phyloP scores from a whole-genome alignment of 2,113 vertebrate genomes.

The Ursus arctos region DNA sequence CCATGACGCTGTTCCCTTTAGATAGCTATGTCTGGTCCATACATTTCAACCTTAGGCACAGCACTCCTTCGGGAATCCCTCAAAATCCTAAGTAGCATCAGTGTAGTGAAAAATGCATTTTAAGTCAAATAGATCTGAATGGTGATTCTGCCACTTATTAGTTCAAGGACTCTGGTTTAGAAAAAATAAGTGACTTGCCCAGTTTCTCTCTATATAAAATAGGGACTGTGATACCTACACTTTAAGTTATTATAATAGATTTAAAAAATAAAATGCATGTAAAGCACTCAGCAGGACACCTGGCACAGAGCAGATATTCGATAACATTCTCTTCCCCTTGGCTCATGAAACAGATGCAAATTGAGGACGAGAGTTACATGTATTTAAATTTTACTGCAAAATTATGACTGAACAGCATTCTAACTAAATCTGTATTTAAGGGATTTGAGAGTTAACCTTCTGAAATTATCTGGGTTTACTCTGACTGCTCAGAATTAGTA shows the following conservation, averaged over 20 bases:
- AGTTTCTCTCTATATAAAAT: neutral
- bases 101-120: neutral
- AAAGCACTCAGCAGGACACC: neutral
- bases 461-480: neutral
- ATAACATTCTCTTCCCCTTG: neutral
- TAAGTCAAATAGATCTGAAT: neutral
- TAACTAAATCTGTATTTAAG: neutral
- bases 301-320: neutral
- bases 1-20: neutral
- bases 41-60: neutral
- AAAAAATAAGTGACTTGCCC: neutral
- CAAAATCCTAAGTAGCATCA: neutral
- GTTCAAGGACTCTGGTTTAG: neutral
- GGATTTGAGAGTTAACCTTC: neutral
- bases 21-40: neutral
- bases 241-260: neutral
- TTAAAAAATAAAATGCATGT: neutral
- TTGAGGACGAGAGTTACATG: neutral
- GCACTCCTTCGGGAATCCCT: neutral
- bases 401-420: neutral
- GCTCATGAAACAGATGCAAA: neutral
- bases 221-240: neutral
- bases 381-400: neutral
- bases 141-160: neutral
- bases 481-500: neutral